Conservation (phyloP, 2,113 vertebrate genomes). For the Phalacrocorax aristotelis region DNA sequence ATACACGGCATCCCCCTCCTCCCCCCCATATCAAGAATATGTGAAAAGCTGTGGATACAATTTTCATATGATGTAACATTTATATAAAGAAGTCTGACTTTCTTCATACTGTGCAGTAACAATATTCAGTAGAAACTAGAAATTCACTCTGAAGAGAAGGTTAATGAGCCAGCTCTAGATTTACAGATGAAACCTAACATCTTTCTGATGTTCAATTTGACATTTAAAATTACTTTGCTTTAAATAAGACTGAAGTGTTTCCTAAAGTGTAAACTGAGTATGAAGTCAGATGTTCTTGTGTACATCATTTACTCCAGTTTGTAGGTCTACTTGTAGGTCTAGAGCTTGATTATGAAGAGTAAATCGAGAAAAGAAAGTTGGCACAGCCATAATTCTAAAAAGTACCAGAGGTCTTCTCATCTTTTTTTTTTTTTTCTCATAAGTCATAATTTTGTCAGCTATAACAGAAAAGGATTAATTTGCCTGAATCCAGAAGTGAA, state of each 20-base stretch:
- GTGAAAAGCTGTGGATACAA: neutral
- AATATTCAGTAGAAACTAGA: neutral
- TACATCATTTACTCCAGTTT: neutral
- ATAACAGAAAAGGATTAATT: neutral
- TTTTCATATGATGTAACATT: neutral
- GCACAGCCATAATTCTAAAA: neutral
- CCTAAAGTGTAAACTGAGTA: neutral
- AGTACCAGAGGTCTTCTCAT: neutral
- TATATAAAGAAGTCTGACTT: neutral
- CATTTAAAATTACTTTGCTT: neutral
- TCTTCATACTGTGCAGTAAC: neutral
- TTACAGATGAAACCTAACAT: neutral
- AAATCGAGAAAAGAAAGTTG: neutral
- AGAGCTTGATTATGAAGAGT: neutral
- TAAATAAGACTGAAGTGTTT: neutral
- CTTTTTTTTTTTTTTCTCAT: neutral
- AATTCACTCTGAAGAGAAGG: neutral
- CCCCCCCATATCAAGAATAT: neutral
- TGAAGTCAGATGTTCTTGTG: neutral
- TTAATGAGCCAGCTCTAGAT: neutral
- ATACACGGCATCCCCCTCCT: too few species aligned
- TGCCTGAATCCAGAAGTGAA: neutral
- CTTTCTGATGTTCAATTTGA: neutral
- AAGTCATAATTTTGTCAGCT: neutral
- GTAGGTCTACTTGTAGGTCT: neutral